Conservation (phyloP, 2,113 vertebrate genomes). For the Panthera tigris region DNA sequence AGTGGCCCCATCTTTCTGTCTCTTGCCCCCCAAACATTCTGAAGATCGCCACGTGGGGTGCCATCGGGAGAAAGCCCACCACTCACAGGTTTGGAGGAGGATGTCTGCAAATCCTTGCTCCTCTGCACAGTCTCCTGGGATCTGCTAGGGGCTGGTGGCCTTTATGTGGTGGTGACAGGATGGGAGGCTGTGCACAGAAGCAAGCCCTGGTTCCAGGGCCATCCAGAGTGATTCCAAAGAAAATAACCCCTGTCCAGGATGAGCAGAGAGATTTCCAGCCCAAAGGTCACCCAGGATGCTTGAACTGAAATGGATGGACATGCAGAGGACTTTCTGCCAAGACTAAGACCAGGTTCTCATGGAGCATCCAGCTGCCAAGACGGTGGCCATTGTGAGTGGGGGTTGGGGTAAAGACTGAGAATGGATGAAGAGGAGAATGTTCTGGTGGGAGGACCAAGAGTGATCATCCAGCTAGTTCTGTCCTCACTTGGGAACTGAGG, state of each 20-base stretch:
- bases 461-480: not conserved
- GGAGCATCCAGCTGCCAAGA: not conserved
- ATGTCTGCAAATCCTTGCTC: not conserved
- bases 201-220: not conserved
- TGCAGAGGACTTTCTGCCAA: not conserved
- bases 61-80: not conserved
- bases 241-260: constrained; percentile 44
- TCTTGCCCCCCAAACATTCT: not conserved
- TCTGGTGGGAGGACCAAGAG: not conserved
- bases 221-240: constrained; percentile 53
- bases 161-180: constrained; percentile 28
- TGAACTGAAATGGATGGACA: not conserved
- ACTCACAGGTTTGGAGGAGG: constrained; percentile 25
- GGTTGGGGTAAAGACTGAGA: not conserved
- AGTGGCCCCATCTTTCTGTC: not conserved
- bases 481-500: not conserved
- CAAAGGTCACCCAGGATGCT: constrained; percentile 54
- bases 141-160: not conserved
- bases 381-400: not conserved
- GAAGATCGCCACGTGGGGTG: not conserved
- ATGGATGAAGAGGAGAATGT: not conserved
- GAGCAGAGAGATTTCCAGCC: constrained; percentile 24
- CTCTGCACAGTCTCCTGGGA: not conserved
- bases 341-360: not conserved
- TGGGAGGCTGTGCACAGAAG: not conserved